Evolutionary conservation across 2,888 invertebrate species (phyloP).

Genomic region (Meiosimyza decipiens): DNA sequence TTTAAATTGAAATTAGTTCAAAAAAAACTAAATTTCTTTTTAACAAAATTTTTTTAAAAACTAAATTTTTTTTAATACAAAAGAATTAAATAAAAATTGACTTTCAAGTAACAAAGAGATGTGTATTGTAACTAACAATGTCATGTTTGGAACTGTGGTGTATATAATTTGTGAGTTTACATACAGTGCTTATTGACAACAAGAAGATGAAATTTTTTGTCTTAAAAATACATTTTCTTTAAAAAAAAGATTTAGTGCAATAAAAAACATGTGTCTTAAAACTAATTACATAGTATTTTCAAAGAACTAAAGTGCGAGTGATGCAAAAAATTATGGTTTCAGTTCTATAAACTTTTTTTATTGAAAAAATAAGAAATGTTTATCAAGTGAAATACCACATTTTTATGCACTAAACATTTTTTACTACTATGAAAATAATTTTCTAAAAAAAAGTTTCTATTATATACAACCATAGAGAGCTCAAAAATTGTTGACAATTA

Average conservation of each 20-base stretch:
- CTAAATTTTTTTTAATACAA: neutral
- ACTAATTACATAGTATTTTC: neutral
- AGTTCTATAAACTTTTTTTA: no score
- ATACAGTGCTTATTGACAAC: no score
- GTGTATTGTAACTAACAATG: no score
- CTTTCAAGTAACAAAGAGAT: conserved; percentile 10
- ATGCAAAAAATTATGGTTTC: no score
- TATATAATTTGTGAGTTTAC: no score
- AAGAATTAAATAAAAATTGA: conserved; percentile 9
- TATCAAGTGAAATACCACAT: neutral
- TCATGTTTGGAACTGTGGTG: no score
- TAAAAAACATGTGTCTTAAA: neutral
- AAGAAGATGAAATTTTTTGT: neutral
- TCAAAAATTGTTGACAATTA: conserved; percentile 15
- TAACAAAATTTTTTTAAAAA: no score
- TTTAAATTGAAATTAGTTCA: no score
- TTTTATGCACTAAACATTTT: neutral
- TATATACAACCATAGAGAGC: conserved; percentile 14
- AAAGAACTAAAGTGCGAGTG: no score
- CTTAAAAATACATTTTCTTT: neutral
- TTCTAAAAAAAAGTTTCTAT: neutral
- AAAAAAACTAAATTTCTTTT: no score
- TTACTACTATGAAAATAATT: neutral
- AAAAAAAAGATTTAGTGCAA: conserved; percentile 8
- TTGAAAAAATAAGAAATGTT: neutral